Evolutionary conservation across 2,888 invertebrate genomes (phyloP).

Genomic region (Sarcophaga carnaria): DNA sequence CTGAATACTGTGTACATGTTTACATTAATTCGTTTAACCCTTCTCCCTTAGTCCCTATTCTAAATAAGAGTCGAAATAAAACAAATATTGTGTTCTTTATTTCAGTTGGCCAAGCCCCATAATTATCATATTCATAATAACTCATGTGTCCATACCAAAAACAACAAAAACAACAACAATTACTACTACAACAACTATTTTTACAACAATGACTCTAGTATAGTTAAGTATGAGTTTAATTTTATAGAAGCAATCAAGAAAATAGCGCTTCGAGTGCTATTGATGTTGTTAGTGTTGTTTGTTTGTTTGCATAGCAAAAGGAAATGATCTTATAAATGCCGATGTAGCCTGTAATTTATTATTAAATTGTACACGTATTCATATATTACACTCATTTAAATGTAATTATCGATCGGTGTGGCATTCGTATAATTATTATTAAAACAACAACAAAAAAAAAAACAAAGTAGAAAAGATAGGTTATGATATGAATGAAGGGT

Average conservation of each 20-base stretch:
- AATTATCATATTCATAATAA: conserved; percentile 55
- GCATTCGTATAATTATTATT: conserved; percentile 41
- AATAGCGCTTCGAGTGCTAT: not conserved
- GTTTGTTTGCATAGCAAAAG: conserved; percentile 23
- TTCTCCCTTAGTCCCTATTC: not conserved
- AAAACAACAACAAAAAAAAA: too few species aligned
- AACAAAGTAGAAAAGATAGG: too few species aligned
- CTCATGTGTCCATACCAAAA: not conserved
- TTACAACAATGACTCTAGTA: not conserved
- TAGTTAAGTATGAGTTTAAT: conserved; percentile 29
- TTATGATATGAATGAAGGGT: too few species aligned
- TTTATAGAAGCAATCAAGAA: conserved; percentile 26
- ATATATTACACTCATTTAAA: conserved; percentile 45
- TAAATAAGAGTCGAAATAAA: conserved; percentile 14
- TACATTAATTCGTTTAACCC: conserved; percentile 13
- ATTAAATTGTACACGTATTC: conserved; percentile 48
- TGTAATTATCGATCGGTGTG: conserved; percentile 55
- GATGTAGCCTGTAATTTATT: conserved; percentile 48
- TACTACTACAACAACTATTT: not conserved
- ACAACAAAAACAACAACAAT: too few species aligned
- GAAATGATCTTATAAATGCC: conserved; percentile 49
- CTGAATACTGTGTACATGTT: not conserved
- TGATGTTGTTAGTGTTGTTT: not conserved
- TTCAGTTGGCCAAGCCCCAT: conserved; percentile 13
- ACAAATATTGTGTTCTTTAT: conserved; percentile 20